Conservation (phyloP, 2,113 vertebrate genomes). For the Onychostruthus taczanowskii region DNA sequence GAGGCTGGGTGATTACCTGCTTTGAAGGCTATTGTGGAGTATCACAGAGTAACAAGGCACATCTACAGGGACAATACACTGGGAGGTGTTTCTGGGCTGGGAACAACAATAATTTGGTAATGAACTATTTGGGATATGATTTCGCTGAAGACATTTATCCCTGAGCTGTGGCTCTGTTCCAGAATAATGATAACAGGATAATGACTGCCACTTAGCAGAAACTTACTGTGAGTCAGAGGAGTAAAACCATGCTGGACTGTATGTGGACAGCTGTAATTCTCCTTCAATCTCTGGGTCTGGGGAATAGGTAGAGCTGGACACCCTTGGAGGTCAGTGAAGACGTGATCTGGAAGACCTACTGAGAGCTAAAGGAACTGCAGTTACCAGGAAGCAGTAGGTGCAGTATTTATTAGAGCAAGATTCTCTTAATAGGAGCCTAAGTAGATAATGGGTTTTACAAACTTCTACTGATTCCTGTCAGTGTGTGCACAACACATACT, state of each 20-base stretch:
- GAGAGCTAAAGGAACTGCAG: neutral
- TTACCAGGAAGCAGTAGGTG: neutral
- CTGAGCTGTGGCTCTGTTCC: neutral
- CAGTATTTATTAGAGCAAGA: neutral
- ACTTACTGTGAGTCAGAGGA: neutral
- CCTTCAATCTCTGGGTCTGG: neutral
- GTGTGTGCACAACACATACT: neutral
- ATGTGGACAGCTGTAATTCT: neutral
- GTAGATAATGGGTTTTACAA: neutral
- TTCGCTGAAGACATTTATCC: neutral
- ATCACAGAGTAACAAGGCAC: accelerated
- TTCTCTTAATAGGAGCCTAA: neutral
- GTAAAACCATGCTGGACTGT: neutral
- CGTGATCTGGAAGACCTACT: neutral
- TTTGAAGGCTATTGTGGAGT: neutral
- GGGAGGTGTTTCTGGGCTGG: neutral
- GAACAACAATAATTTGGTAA: neutral
- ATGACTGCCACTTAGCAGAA: neutral
- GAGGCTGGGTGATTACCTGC: neutral
- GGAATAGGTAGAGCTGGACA: neutral
- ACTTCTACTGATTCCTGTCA: neutral
- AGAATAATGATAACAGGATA: neutral
- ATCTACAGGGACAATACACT: neutral
- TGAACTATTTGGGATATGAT: neutral
- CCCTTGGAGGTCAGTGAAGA: neutral